Conservation (phyloP, 1,140 invertebrate genomes). For the Lasioglossum albipes region DNA sequence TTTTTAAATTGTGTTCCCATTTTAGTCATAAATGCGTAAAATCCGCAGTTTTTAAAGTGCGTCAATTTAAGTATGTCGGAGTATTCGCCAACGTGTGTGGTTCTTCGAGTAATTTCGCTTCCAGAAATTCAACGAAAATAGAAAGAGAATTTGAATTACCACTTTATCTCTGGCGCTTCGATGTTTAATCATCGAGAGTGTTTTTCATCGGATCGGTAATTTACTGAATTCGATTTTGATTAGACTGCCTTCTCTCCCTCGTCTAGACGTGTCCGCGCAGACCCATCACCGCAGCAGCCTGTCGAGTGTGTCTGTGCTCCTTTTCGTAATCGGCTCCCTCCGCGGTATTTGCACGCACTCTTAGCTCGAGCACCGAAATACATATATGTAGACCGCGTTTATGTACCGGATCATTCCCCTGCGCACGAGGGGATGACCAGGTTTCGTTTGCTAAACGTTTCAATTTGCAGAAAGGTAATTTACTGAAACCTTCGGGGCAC, state of each 20-base stretch:
- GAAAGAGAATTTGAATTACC: no score
- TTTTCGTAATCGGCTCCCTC: slow-evolving; percentile 35
- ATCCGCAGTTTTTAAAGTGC: no score
- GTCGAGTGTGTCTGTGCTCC: slow-evolving; percentile 1
- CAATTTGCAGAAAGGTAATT: slow-evolving; percentile 61
- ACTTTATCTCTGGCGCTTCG: no score
- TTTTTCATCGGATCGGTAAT: no score
- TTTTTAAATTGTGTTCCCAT: no score
- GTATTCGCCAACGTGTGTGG: no score
- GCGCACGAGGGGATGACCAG: slow-evolving; percentile 50
- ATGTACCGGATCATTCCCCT: slow-evolving; percentile 34
- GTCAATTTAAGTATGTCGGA: no score
- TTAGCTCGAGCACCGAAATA: slow-evolving; percentile 40
- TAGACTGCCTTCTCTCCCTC: neutral
- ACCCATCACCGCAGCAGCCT: neutral
- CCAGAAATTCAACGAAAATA: no score
- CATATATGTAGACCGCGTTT: slow-evolving; percentile 30
- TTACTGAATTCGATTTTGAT: neutral
- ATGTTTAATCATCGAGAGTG: no score
- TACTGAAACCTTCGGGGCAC: slow-evolving; percentile 52
- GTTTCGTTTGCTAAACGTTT: slow-evolving; percentile 60
- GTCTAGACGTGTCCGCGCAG: neutral
- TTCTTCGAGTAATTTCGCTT: no score
- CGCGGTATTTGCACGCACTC: slow-evolving; percentile 41
- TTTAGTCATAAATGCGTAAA: no score